These are phyloP conservation scores for Cryptus viduatorius DNA, from an alignment of 2,888 invertebrate genomes.

Conservation along the genomic window DNA sequence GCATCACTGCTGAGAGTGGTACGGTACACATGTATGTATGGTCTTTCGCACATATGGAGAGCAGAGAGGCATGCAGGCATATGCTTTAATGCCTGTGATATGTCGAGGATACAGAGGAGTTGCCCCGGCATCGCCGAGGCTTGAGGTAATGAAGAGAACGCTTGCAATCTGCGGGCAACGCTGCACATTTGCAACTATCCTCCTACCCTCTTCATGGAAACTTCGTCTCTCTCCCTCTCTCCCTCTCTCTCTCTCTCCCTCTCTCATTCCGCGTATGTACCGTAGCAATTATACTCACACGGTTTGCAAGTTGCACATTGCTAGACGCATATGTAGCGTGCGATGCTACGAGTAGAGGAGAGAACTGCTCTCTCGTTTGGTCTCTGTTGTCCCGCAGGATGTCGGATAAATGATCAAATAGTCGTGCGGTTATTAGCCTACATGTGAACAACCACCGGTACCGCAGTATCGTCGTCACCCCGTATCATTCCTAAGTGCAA, in stretches of 20 bases:
- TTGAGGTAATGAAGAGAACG: constrained; percentile 52
- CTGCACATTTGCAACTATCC: constrained; percentile 37
- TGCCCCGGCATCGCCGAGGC: constrained; percentile 11
- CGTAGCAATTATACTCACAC: constrained; percentile 55
- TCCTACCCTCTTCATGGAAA: neutral
- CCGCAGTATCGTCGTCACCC: neutral
- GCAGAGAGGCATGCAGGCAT: constrained; percentile 16
- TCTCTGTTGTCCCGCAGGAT: constrained; percentile 37
- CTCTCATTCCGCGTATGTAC: constrained; percentile 23
- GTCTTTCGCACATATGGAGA: neutral
- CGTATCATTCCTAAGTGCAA: constrained; percentile 1
- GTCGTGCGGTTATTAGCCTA: constrained; percentile 53
- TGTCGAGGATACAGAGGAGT: constrained; percentile 24
- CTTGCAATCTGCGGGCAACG: constrained; percentile 29
- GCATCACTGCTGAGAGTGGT: neutral
- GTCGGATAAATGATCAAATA: constrained; percentile 51
- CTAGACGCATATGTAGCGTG: neutral
- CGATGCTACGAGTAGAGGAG: neutral
- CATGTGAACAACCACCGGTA: constrained; percentile 21
- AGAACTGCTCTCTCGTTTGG: neutral
- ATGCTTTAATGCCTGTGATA: constrained; percentile 47
- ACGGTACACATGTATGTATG: neutral
- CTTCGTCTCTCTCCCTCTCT: constrained; percentile 4
- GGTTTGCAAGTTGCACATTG: constrained; percentile 50
- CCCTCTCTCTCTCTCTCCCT: constrained; percentile 14